These are phyloP conservation scores for Leuctra nigra DNA, from an alignment of 2,888 invertebrate species.

Conservation along the genomic window DNA sequence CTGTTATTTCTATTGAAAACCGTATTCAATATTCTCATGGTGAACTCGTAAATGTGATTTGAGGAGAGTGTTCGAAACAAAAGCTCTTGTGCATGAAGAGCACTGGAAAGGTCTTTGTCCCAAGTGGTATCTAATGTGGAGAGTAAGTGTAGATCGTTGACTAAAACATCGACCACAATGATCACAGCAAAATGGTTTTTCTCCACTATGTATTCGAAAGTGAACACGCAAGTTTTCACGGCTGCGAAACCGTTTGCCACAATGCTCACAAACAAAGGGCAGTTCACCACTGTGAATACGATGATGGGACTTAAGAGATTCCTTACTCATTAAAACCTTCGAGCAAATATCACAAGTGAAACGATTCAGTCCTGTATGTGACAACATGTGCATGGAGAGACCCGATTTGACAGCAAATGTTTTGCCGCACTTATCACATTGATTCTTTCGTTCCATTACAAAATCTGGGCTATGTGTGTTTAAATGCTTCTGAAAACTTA, in stretches of 20 bases:
- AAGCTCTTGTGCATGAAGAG: slow-evolving; percentile 52
- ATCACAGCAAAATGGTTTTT: slow-evolving; percentile 21
- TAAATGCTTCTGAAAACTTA: slow-evolving; percentile 7
- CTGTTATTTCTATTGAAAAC: too few relatives aligned
- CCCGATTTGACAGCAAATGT: slow-evolving; percentile 34
- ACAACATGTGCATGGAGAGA: slow-evolving; percentile 35
- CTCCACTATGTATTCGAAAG: slow-evolving; percentile 23
- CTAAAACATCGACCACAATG: slow-evolving; percentile 26
- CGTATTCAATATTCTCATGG: too few relatives aligned
- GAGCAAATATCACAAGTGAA: slow-evolving; percentile 35
- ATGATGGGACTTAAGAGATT: slow-evolving; percentile 34
- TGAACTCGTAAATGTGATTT: slow-evolving; percentile 12
- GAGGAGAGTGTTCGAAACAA: slow-evolving; percentile 42
- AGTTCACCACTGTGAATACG: slow-evolving; percentile 33
- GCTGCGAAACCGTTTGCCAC: slow-evolving; percentile 29
- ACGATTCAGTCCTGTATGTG: slow-evolving; percentile 34
- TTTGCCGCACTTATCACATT: slow-evolving; percentile 35
- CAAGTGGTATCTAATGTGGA: slow-evolving; percentile 54
- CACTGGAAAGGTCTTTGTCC: slow-evolving; percentile 56
- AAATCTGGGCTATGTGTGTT: neutral
- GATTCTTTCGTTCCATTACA: slow-evolving; percentile 20
- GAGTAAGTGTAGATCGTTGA: slow-evolving; percentile 42
- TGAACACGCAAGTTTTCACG: slow-evolving; percentile 22
- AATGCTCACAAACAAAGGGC: slow-evolving; percentile 34
- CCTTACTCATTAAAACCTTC: slow-evolving; percentile 33